phyloP scores from a whole-genome alignment of 2,888 invertebrate genomes.

The Drosophila greeni region DNA sequence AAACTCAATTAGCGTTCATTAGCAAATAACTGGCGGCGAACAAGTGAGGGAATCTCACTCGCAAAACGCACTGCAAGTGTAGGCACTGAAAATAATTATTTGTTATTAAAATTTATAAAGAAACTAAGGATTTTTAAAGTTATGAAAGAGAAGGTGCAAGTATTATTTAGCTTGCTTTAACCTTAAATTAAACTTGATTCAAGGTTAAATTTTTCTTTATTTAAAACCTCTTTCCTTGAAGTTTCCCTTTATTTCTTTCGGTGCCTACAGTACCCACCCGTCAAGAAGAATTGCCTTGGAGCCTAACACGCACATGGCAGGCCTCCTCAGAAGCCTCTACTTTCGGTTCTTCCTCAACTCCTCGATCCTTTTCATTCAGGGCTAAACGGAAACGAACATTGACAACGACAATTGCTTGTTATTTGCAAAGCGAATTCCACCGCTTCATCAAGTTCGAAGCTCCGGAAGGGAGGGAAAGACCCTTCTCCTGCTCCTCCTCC shows the following conservation, averaged over 20 bases:
- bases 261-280: conserved; percentile 7
- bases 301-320: conserved; percentile 51
- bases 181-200: background rate
- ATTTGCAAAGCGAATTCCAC: conserved; percentile 74
- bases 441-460: conserved; percentile 51
- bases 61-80: conserved; percentile 37
- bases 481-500: conserved; percentile 3
- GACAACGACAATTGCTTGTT: conserved; percentile 76
- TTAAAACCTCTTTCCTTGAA: too few species aligned
- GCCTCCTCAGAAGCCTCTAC: conserved; percentile 13
- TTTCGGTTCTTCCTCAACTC: conserved; percentile 4
- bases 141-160: too few species aligned
- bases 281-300: conserved; percentile 17
- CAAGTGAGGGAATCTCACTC: conserved; percentile 50
- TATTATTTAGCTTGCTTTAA: too few species aligned
- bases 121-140: too few species aligned
- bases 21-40: conserved; percentile 63
- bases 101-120: rapidly evolving
- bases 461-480: background rate
- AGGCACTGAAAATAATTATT: conserved; percentile 15
- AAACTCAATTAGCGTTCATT: conserved; percentile 72
- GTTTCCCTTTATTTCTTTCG: background rate
- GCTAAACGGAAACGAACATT: conserved; percentile 76
- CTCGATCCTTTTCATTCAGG: conserved; percentile 9
- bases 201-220: background rate